Percentiles rank a stretch among this genome's conserved stretches.
phyloP scores from a whole-genome alignment of 1,140 invertebrate species.

The Argopecten irradians region DNA sequence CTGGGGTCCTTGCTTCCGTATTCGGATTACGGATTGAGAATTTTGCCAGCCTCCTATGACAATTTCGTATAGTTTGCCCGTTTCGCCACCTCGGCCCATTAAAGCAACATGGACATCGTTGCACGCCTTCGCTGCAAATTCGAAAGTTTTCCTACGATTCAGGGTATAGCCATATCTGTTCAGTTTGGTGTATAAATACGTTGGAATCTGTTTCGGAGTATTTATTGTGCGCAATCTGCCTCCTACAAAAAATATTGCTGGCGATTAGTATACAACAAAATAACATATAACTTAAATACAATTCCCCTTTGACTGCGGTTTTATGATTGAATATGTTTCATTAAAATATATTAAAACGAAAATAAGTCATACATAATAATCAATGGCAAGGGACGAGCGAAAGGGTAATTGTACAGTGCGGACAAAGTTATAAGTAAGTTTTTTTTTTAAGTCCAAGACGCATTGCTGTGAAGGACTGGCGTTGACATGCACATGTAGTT shows the following conservation, averaged over 20 bases:
- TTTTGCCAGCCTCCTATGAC: slow-evolving; percentile 38
- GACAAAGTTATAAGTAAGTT: too few species aligned
- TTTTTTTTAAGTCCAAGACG: too few species aligned
- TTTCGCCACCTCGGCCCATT: slow-evolving; percentile 6
- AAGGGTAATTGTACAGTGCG: too few species aligned
- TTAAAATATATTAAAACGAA: too few species aligned
- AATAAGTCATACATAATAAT: too few species aligned
- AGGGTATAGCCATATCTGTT: slow-evolving; percentile 26
- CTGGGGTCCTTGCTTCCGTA: slow-evolving; percentile 26
- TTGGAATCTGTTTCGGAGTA: slow-evolving; percentile 6
- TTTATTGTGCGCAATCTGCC: not conserved
- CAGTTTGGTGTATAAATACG: not conserved
- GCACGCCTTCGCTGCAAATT: slow-evolving; percentile 32
- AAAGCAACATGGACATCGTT: slow-evolving; percentile 36
- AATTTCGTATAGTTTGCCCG: slow-evolving; percentile 30
- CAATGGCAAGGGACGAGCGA: too few species aligned
- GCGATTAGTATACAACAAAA: not conserved
- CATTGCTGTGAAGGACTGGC: too few species aligned
- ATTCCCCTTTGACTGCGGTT: too few species aligned
- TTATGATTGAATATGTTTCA: too few species aligned
- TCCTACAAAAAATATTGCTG: not conserved
- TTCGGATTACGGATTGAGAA: slow-evolving; percentile 27
- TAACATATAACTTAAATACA: too few species aligned
- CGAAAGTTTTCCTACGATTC: not conserved
- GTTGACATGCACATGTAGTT: too few species aligned